phyloP scores from a whole-genome alignment of 2,797 vertebrate genomes.

The Oreortyx pictus region DNA sequence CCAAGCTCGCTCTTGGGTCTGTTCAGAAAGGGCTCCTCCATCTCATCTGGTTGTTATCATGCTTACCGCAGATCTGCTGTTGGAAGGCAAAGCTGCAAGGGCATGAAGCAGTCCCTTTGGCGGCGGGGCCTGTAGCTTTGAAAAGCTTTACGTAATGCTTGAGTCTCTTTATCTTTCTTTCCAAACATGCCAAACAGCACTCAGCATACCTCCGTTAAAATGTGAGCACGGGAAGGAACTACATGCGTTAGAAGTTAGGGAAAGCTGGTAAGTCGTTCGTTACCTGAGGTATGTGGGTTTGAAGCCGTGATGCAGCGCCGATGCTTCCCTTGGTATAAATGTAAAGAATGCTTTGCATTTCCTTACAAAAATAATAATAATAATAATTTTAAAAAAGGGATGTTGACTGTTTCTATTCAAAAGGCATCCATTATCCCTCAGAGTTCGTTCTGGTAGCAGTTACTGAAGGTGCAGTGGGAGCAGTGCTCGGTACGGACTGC shows the following conservation, averaged over 20 bases:
- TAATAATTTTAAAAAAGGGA: not conserved
- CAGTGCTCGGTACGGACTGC: not conserved
- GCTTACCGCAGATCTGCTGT: not conserved
- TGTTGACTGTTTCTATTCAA: slow-evolving; percentile 36
- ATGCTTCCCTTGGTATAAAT: slow-evolving; percentile 23
- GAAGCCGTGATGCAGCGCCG: rapidly evolving
- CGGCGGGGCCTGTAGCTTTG: not conserved
- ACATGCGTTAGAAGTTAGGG: not conserved
- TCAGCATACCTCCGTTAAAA: not conserved
- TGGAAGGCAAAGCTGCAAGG: slow-evolving; percentile 9
- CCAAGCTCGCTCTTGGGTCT: not conserved
- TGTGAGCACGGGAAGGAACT: not conserved
- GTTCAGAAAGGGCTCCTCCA: not conserved
- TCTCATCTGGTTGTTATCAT: not conserved
- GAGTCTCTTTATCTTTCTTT: slow-evolving; percentile 42
- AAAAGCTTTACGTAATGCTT: slow-evolving; percentile 29
- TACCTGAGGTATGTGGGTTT: not conserved
- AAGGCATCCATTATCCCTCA: not conserved
- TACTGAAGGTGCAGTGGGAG: not conserved
- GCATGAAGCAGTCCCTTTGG: slow-evolving; percentile 21
- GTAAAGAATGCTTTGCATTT: slow-evolving; percentile 29
- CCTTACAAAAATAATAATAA: not conserved
- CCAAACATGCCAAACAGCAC: slow-evolving; percentile 19
- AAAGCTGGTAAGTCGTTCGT: not conserved
- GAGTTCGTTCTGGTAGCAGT: not conserved